phyloP scores from a whole-genome alignment of 2,888 invertebrate genomes.

The Melanchra persicariae region DNA sequence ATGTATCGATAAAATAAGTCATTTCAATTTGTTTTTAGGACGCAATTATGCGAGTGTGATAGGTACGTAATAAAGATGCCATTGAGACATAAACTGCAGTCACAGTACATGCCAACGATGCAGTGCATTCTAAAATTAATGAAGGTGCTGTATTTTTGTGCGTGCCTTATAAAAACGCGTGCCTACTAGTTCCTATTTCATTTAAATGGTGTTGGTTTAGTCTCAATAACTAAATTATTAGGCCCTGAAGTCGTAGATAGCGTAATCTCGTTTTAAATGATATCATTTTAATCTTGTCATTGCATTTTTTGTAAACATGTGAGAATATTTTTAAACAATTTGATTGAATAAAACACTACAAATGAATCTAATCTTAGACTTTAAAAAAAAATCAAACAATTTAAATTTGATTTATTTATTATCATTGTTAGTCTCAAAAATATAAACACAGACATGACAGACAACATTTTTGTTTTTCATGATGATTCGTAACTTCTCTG shows the following conservation, averaged over 20 bases:
- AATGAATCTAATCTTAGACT: background rate
- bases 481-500: background rate
- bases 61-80: background rate
- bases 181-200: background rate
- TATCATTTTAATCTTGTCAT: conserved; percentile 1
- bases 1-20: no score
- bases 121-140: background rate
- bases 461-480: background rate
- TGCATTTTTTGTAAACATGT: conserved; percentile 1
- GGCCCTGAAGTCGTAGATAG: conserved; percentile 17
- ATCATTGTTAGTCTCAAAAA: background rate
- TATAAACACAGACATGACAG: conserved; percentile 8
- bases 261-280: conserved; percentile 15
- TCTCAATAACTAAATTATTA: background rate
- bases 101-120: background rate
- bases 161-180: background rate
- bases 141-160: background rate
- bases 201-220: background rate
- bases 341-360: background rate
- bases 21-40: no score
- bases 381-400: conserved; percentile 2
- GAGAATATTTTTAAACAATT: background rate
- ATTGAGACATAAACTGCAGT: background rate
- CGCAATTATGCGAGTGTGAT: background rate
- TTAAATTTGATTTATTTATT: background rate